Conservation (phyloP, 30 jellyfish, hydroid and myxozoan genomes). For the Haliclystus octoradiatus region DNA sequence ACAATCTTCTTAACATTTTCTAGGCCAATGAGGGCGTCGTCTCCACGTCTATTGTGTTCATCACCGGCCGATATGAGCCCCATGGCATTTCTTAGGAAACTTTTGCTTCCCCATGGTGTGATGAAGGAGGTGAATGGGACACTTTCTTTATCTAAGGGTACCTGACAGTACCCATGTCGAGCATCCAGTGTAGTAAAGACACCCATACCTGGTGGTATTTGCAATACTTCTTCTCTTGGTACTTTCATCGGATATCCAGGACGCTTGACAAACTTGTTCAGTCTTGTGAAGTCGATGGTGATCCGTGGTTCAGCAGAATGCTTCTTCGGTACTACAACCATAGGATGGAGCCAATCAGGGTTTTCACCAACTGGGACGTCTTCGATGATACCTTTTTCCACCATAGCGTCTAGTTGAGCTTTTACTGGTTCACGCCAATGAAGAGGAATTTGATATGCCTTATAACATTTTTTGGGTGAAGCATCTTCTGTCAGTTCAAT, state of each 20-base stretch:
- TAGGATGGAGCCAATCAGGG: background rate
- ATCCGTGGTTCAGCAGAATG: background rate
- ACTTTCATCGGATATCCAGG: background rate
- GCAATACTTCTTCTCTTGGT: background rate
- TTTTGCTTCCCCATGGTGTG: slow-evolving; percentile 1
- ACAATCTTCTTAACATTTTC: background rate
- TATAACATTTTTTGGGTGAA: background rate
- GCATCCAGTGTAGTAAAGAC: background rate
- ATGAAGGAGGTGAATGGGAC: background rate
- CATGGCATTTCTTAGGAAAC: background rate
- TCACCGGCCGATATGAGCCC: background rate
- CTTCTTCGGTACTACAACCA: slow-evolving; percentile 1
- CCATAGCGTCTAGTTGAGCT: background rate
- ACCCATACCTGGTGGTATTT: background rate
- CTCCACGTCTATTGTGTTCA: background rate
- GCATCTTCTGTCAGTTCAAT: too few species aligned
- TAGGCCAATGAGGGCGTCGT: background rate
- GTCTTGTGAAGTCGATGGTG: background rate
- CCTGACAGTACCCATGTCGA: background rate
- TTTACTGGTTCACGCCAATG: background rate
- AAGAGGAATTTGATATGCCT: background rate
- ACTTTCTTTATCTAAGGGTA: too few species aligned
- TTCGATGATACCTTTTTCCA: background rate
- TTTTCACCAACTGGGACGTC: background rate
- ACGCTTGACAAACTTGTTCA: background rate